Evolutionary conservation across 2,797 vertebrate species (phyloP), one percentile per base, ranked within the genome.

Genomic region (Fistularia tabacaria): DNA sequence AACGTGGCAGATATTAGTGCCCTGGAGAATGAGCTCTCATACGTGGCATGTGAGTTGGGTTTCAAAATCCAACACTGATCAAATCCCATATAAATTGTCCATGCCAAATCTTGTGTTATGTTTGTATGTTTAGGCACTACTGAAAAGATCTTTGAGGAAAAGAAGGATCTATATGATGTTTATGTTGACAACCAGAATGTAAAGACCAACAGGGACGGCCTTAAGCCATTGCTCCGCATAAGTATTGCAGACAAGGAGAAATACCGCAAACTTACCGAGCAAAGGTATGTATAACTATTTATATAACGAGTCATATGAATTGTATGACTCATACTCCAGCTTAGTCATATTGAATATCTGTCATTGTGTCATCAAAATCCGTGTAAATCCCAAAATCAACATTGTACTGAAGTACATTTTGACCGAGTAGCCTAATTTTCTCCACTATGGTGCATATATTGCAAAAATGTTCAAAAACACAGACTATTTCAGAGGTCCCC

Each of bases 171-270:
- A 38, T 98, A 97, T 0, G 95, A 97, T 0, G 93, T 97, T n/a
- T 98, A 96, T 0, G 93, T 98, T 50, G 95, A 97, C 76, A 98
- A 97, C 87, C 95, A 98, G 89, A 98, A 95, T 13, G 95, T 98
- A 76, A 95, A 92, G 85, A 95, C 94, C 0, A 92, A 93, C 86
- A 91, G 92, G 0, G 93, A 94, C 1, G 93, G 92, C 37, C 85
- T 97, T 81, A 94, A 95, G 36, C 93, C 95, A 0, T 85, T 98
- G 79, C 88, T 98, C 51, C 93, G 93, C 74, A 84, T 98, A 79
- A 98, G 93, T 84, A 88, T 79, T 0, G 93, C 95, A 0, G 95
- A 98, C 82, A 89, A 91, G 54, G 95, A 97, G 74, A 98, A 97
- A 57, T 97, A 95, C 73, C 87, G 91, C 48, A 91, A 94, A 64